These are phyloP conservation scores for Eurystomus glaucurus DNA, from an alignment of 2,797 vertebrate species.

Conservation along the genomic window DNA sequence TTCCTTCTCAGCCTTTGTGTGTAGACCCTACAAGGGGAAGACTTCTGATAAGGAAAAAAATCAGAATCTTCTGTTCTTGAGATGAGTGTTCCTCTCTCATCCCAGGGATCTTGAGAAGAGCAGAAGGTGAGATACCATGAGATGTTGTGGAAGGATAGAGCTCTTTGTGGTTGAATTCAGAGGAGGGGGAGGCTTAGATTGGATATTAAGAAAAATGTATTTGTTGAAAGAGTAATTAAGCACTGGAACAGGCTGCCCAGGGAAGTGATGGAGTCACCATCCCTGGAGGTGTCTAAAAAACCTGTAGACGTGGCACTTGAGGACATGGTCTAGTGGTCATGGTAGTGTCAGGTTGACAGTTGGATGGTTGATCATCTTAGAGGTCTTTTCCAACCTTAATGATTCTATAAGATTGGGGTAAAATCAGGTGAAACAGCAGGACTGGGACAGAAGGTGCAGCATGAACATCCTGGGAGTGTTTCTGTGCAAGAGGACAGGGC, in stretches of 20 bases:
- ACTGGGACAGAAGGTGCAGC: background rate
- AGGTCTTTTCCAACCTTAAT: too few species aligned
- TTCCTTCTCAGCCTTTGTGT: background rate
- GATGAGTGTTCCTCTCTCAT: background rate
- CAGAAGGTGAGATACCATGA: background rate
- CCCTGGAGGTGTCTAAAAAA: too few species aligned
- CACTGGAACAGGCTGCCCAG: too few species aligned
- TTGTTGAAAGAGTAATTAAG: too few species aligned
- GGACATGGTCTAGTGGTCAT: too few species aligned
- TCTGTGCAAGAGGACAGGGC: background rate
- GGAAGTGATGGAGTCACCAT: too few species aligned
- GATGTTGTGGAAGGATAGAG: background rate
- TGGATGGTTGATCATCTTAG: too few species aligned
- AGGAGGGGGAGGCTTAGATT: too few species aligned
- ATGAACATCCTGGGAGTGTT: background rate
- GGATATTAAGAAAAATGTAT: too few species aligned
- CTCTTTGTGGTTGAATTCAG: background rate
- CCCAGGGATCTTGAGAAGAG: background rate
- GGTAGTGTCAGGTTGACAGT: too few species aligned
- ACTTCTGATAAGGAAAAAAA: background rate
- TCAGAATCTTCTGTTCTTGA: background rate
- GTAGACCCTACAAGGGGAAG: rapidly evolving
- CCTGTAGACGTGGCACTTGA: too few species aligned
- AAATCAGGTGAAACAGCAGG: background rate
- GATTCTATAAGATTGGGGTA: background rate